Evolutionary conservation across 2,797 vertebrate genomes (phyloP).

Genomic region (Decapterus maruadsi): DNA sequence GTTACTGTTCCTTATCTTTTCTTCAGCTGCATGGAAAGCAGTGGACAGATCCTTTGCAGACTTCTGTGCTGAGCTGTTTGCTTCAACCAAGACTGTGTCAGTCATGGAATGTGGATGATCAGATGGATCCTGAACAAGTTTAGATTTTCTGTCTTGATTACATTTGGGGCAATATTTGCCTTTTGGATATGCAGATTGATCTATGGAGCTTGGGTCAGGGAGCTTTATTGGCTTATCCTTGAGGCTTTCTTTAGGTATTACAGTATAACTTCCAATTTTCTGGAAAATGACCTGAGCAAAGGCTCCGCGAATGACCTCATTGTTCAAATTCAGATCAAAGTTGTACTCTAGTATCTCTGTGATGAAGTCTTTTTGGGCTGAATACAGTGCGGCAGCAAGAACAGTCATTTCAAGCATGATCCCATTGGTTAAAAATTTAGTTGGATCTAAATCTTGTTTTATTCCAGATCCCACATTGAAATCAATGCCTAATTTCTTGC

Average conservation of each 20-base stretch:
- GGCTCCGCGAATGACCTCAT: slow-evolving; percentile 1
- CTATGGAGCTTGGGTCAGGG: not conserved
- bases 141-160: slow-evolving; percentile 17
- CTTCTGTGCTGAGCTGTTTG: no score
- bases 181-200: not conserved
- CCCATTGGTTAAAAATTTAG: slow-evolving; percentile 38
- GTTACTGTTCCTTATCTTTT: no score
- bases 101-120: not conserved
- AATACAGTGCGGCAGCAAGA: slow-evolving; percentile 22
- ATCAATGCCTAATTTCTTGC: slow-evolving; percentile 37
- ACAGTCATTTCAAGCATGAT: slow-evolving; percentile 37
- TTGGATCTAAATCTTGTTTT: slow-evolving; percentile 40
- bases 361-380: slow-evolving; percentile 28
- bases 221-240: slow-evolving; percentile 22
- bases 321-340: slow-evolving; percentile 39
- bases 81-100: not conserved
- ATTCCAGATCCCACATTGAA: slow-evolving; percentile 44
- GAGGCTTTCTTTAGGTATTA: accelerated
- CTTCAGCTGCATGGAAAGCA: no score
- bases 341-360: slow-evolving; percentile 52
- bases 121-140: not conserved
- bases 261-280: not conserved
- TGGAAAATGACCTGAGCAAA: not conserved
- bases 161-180: slow-evolving; percentile 27
- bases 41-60: no score